Evolutionary conservation across 2,797 vertebrate species (phyloP), one percentile per base, ranked within the genome.

Genomic region (Urosaurus nigricauda): DNA sequence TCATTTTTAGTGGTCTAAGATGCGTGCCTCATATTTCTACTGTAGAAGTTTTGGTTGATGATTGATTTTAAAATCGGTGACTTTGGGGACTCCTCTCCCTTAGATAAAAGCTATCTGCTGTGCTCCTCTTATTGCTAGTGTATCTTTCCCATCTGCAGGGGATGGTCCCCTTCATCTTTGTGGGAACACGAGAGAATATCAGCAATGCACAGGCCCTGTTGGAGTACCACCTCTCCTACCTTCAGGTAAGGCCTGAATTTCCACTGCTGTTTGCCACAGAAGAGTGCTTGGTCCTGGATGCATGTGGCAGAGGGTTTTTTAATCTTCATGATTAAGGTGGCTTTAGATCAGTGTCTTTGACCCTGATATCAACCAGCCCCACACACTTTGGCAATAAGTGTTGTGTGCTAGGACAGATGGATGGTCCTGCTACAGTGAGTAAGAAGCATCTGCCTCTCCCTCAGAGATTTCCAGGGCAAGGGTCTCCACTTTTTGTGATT

Each of bases 151-250:
- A 12, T 43, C 32, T 73, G 63, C 93, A 99, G 98, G 98, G 98
- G 43, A 97, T 98, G 98, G 98, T 99, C 90, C 98, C 98, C 2
- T 98, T 99, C 80, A 98, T 98, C 80, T 99, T 99, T 84, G 98
- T 99, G 86, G 98, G 98, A 71, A 99, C 98, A 5, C 98, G 98
- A 94, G 98, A 99, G 95, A 99, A 98, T 94, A 98, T 99, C 95
- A 98, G 98, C 95, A 99, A 98, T 3, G 98, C 98, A 4, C 98
- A 98, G 95, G 98, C 98, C 8, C 97, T 99, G 68, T 86, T 99
- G 95, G 98, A 99, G 77, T 99, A 99, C 96, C 98, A 99, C 4
- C 98, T 99, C 79, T 98, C 98, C 58, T 98, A 99, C 92, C 97
- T 99, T 26, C 98, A 98, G 98, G 98, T 98, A 83, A 93, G 96